A percentile compares a stretch with the other conserved stretches of the same genome.
These are phyloP conservation scores for Diploptera punctata DNA, from an alignment of 2,888 invertebrate genomes.

Conservation along the genomic window DNA sequence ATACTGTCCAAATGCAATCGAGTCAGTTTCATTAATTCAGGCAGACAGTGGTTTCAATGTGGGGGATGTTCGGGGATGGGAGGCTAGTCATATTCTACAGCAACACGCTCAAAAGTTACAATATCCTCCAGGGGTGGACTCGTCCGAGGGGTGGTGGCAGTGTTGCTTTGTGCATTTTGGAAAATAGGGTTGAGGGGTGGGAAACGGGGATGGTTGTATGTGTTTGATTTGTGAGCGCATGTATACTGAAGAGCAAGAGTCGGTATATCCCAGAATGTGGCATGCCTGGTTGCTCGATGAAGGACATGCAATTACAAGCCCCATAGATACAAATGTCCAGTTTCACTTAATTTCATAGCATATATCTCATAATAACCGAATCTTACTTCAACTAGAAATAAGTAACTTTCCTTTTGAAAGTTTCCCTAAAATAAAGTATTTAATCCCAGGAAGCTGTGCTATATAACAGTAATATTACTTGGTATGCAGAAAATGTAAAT, in stretches of 20 bases:
- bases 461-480: too few species aligned
- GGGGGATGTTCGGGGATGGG: background rate
- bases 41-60: slow-evolving; percentile 30
- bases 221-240: slow-evolving; percentile 16
- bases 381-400: too few species aligned
- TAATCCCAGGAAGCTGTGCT: too few species aligned
- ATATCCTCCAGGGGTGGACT: slow-evolving; percentile 29
- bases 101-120: slow-evolving; percentile 31
- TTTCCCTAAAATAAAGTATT: too few species aligned
- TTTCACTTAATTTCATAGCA: slow-evolving; percentile 12
- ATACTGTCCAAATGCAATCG: slow-evolving; percentile 37
- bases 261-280: background rate
- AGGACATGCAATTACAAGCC: slow-evolving; percentile 8
- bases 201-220: slow-evolving; percentile 20
- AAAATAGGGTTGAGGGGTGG: slow-evolving; percentile 23
- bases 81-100: slow-evolving; percentile 25
- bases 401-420: too few species aligned
- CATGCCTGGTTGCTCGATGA: slow-evolving; percentile 10
- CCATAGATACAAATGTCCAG: background rate
- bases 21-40: slow-evolving; percentile 36
- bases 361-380: too few species aligned
- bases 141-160: background rate
- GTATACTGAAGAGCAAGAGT: background rate
- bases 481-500: too few species aligned
- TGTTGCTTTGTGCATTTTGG: slow-evolving; percentile 27